phyloP scores from a whole-genome alignment of 1,140 invertebrate genomes.

The Antheraea mylitta region DNA sequence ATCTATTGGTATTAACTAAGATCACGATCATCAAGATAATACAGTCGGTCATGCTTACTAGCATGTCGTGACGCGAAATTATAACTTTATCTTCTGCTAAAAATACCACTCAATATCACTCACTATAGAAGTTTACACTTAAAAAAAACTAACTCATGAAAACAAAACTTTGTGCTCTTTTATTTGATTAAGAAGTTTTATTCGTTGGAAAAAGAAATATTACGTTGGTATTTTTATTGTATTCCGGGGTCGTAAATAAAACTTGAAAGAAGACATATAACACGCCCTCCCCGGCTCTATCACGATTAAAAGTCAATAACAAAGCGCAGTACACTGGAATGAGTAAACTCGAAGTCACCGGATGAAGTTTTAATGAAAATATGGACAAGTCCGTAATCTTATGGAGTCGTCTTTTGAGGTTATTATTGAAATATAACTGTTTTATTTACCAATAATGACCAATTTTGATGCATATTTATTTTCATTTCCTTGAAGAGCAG shows the following conservation, averaged over 20 bases:
- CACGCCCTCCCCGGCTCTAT: neutral
- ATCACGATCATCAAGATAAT: too few species aligned
- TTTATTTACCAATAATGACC: neutral
- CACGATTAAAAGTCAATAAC: neutral
- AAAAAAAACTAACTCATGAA: too few species aligned
- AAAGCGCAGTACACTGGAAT: neutral
- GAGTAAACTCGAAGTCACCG: neutral
- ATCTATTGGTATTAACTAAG: too few species aligned
- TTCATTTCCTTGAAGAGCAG: neutral
- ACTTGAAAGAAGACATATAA: neutral
- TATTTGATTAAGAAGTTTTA: too few species aligned
- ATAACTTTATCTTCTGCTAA: too few species aligned
- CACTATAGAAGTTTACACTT: too few species aligned
- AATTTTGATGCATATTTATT: neutral
- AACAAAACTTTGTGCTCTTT: too few species aligned
- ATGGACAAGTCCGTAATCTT: neutral
- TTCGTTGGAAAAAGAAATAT: too few species aligned
- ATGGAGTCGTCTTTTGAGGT: neutral
- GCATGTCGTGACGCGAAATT: too few species aligned
- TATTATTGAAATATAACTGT: neutral
- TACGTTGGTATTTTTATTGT: neutral
- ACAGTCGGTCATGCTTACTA: too few species aligned
- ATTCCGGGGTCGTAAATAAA: neutral
- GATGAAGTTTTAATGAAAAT: slow-evolving; percentile 2
- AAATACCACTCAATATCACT: too few species aligned